A percentile compares a stretch with the other conserved stretches of the same genome.
These are phyloP conservation scores for Heliconius sara DNA, from an alignment of 2,888 invertebrate genomes.

Conservation along the genomic window DNA sequence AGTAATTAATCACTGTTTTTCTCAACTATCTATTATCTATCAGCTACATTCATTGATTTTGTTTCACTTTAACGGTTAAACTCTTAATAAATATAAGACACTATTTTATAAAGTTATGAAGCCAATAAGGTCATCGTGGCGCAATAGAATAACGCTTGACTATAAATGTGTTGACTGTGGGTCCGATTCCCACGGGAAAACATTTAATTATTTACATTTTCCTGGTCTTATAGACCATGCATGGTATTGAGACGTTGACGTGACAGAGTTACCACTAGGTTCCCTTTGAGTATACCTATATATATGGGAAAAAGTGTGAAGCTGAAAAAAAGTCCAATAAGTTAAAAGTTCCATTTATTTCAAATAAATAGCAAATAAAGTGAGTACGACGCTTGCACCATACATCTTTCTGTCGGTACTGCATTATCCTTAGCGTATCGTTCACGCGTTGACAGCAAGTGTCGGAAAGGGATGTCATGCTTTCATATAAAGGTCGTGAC, in stretches of 20 bases:
- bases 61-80: too few species aligned
- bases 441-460: conserved; percentile 26
- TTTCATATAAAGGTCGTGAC: conserved; percentile 24
- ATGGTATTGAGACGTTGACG: too few species aligned
- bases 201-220: too few species aligned
- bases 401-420: conserved; percentile 24
- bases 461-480: conserved; percentile 26
- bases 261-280: neutral
- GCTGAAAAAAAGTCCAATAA: neutral
- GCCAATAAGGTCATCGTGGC: too few species aligned
- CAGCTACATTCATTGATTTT: too few species aligned
- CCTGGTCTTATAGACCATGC: too few species aligned
- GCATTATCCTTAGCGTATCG: conserved; percentile 27
- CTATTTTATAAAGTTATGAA: too few species aligned
- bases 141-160: too few species aligned
- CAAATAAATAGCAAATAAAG: neutral
- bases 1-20: neutral
- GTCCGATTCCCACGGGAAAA: too few species aligned
- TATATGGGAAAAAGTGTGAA: neutral
- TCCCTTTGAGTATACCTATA: neutral
- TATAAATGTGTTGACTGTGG: too few species aligned
- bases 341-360: neutral
- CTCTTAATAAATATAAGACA: too few species aligned
- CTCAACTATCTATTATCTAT: too few species aligned
- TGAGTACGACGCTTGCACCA: neutral